phyloP scores from a whole-genome alignment of 2,888 invertebrate genomes.

The Frankliniella fusca region DNA sequence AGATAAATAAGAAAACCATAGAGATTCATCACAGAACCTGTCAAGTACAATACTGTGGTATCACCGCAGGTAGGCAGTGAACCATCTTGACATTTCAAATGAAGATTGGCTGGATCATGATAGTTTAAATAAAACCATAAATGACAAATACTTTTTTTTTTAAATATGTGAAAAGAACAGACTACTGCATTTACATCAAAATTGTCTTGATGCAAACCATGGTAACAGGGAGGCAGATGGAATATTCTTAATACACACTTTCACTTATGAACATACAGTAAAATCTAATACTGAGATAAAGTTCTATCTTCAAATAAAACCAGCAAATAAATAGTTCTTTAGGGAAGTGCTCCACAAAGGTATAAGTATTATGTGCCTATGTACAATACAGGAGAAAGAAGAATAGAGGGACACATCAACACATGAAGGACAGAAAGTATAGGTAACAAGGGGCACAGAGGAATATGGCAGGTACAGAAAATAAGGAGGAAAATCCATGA shows the following conservation, averaged over 20 bases:
- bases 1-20: not conserved
- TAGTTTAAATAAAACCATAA: not conserved
- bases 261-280: not conserved
- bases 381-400: not conserved
- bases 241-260: not conserved
- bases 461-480: not conserved
- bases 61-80: not conserved
- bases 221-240: no score
- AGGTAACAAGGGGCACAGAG: not conserved
- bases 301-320: not conserved
- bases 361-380: not conserved
- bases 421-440: not conserved
- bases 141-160: not conserved
- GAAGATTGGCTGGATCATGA: not conserved
- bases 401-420: not conserved
- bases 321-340: conserved; percentile 11
- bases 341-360: not conserved
- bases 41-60: not conserved
- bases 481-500: not conserved
- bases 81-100: not conserved
- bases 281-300: not conserved
- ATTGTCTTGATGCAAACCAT: not conserved
- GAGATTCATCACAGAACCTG: not conserved
- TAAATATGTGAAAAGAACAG: not conserved
- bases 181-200: not conserved